Evolutionary conservation across 2,888 invertebrate genomes (phyloP), one percentile per base, ranked within the genome.

Genomic region (Andrena minutula): DNA sequence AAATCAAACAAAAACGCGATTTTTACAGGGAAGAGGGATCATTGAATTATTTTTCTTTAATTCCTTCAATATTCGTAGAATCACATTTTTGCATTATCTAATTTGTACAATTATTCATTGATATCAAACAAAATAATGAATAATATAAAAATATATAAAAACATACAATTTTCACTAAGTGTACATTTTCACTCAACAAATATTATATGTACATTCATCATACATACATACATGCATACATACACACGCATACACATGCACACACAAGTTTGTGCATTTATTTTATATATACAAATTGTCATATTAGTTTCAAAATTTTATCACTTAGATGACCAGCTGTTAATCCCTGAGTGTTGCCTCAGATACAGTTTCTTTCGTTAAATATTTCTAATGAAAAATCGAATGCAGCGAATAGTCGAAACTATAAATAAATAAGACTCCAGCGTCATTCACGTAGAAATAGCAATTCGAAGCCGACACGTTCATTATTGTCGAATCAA

Each of bases 381-480:
- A 58, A 73, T 56, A 28, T 47, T 23, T 63, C 26, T 28, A 32
- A 51, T n/a, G 10, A 26, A 12, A 47, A 41, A 49, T 20, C 2
- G 6, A 26, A 12, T 56, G 28, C 10, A 20, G 56, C 5, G 26
- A 74, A 74, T 66, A 74, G 58, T 74, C 56, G 58, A 64, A 35
- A 20, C 7, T 75, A 47, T 23, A 72, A 81, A 81, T 82, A 82
- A 82, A 82, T 82, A 82, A 30, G 49, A 32, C 41, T 69, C 56
- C 64, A 64, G 20, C 35, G 49, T 53, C 26, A 2, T 68, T 61
- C 23, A 5, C n/a, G 12, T 51, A 35, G 35, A 72, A 47, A n/a
- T 23, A 30, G 6, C 26, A 28, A n/a, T 26, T n/a, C 35, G 16
- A 32, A 58, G 30, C 28, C 47, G 23, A 30, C 12, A 20, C 49